Conservation (phyloP, 1,140 invertebrate species). For the Popillia japonica region DNA sequence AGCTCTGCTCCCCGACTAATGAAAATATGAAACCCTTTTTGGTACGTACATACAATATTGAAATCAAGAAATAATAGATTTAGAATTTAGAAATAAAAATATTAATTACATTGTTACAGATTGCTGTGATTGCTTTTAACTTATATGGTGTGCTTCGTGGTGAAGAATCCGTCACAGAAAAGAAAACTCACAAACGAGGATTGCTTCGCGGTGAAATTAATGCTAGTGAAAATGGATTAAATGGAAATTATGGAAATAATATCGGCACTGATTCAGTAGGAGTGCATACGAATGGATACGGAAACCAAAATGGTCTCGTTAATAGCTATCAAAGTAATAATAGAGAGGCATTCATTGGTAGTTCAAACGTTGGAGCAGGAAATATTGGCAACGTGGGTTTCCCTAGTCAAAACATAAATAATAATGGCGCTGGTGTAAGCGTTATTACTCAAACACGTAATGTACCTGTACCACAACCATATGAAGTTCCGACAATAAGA, state of each 20-base stretch:
- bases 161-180: neutral
- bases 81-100: neutral
- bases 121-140: neutral
- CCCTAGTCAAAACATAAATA: neutral
- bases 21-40: neutral
- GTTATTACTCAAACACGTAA: slow-evolving; percentile 45
- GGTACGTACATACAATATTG: neutral
- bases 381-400: neutral
- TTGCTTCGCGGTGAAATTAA: neutral
- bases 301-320: neutral
- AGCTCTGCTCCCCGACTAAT: neutral
- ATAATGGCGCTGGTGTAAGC: neutral
- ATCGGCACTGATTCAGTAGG: too few species aligned
- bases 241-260: neutral
- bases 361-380: too few species aligned
- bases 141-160: neutral
- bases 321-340: too few species aligned
- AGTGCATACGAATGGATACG: neutral
- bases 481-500: slow-evolving; percentile 48
- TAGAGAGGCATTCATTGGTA: too few species aligned
- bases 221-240: neutral
- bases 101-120: neutral
- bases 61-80: neutral
- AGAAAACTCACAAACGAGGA: neutral
- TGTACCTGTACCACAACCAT: slow-evolving; percentile 49